phyloP scores from a whole-genome alignment of 2,113 vertebrate genomes.

The Odontophorus gujanensis region DNA sequence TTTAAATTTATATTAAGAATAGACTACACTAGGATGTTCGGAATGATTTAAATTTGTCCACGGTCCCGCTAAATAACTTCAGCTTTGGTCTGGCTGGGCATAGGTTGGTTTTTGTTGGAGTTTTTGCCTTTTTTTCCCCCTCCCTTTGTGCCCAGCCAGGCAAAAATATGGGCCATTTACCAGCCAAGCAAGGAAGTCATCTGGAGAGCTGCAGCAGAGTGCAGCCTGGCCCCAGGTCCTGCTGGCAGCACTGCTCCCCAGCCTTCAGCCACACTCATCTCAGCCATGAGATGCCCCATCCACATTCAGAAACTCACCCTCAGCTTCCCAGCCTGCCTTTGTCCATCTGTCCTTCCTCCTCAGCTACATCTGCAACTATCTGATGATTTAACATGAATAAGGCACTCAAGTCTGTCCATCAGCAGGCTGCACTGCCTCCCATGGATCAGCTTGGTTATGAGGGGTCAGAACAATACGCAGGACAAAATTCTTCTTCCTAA shows the following conservation, averaged over 20 bases:
- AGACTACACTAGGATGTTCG: neutral
- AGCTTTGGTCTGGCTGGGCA: neutral
- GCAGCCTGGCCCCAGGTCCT: neutral
- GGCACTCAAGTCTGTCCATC: neutral
- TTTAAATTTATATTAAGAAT: neutral
- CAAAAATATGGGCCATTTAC: neutral
- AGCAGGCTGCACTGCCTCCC: neutral
- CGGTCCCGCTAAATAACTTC: neutral
- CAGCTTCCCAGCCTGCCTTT: accelerated
- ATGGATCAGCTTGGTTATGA: neutral
- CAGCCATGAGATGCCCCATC: neutral
- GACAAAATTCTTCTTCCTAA: neutral
- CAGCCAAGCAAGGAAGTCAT: neutral
- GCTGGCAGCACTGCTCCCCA: neutral
- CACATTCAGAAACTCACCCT: neutral
- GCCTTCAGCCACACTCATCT: neutral
- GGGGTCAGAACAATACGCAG: neutral
- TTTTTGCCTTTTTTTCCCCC: neutral
- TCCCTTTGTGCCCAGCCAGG: neutral
- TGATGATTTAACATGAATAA: neutral
- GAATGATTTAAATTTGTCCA: neutral
- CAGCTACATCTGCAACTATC: neutral
- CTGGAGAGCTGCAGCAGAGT: neutral
- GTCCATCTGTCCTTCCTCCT: neutral
- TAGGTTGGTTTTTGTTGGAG: neutral